phyloP scores from a whole-genome alignment of 2,888 invertebrate genomes.

The Arctia plantaginis region DNA sequence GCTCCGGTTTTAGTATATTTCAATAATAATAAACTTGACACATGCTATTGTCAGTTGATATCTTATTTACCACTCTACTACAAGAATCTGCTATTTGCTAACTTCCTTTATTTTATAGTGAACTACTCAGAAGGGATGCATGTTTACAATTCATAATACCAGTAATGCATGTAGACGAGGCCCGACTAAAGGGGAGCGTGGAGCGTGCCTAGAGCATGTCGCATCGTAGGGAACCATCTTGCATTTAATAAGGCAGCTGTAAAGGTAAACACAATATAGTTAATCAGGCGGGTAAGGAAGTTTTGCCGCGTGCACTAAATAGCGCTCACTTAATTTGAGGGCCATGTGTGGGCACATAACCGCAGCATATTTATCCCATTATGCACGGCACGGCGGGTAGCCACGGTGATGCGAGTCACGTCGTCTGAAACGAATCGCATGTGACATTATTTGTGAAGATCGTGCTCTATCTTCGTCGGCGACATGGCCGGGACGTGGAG shows the following conservation, averaged over 20 bases:
- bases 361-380: constrained; percentile 86
- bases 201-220: constrained; percentile 24
- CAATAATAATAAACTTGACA: background rate
- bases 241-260: constrained; percentile 66
- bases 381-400: constrained; percentile 81
- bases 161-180: constrained; percentile 56
- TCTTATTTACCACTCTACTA: background rate
- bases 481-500: constrained; percentile 84
- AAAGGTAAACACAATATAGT: constrained; percentile 76
- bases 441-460: constrained; percentile 87
- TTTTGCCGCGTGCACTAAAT: constrained; percentile 79
- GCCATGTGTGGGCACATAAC: constrained; percentile 84
- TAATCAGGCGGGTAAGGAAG: constrained; percentile 80
- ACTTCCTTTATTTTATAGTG: background rate
- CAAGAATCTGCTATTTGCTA: background rate
- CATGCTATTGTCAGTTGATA: background rate
- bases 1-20: background rate
- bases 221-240: constrained; percentile 56
- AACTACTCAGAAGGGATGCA: background rate
- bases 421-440: constrained; percentile 86
- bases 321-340: constrained; percentile 84
- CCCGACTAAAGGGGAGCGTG: constrained; percentile 19
- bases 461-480: constrained; percentile 87
- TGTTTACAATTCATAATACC: constrained; percentile 15
- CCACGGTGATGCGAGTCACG: constrained; percentile 85